phyloP scores from a whole-genome alignment of 2,113 vertebrate genomes.

The Erinaceus europaeus region DNA sequence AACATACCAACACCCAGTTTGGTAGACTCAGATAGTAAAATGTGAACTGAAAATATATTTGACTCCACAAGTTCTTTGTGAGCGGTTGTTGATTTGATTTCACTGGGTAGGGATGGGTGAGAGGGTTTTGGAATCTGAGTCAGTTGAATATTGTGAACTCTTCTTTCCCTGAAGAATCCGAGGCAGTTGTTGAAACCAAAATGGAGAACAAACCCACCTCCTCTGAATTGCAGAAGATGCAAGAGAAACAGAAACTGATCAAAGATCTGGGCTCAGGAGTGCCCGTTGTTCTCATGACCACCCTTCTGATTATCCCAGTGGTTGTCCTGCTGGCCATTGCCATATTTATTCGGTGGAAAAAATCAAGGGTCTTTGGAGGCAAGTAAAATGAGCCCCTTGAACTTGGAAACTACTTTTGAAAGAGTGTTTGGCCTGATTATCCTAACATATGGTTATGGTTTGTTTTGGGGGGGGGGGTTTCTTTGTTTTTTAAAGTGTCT shows the following conservation, averaged over 20 bases:
- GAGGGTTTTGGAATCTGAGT: slow-evolving; percentile 36
- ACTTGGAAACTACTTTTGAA: slow-evolving; percentile 50
- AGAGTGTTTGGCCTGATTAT: slow-evolving; percentile 44
- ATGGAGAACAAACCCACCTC: slow-evolving; percentile 82
- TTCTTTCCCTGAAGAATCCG: slow-evolving; percentile 86
- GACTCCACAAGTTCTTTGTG: slow-evolving; percentile 1
- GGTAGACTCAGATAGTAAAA: background rate
- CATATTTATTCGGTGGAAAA: slow-evolving; percentile 92
- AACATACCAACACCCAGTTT: background rate
- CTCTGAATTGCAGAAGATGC: slow-evolving; percentile 79
- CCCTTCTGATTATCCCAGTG: slow-evolving; percentile 91
- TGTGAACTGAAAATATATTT: background rate
- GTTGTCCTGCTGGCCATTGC: slow-evolving; percentile 87
- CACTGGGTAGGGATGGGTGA: background rate
- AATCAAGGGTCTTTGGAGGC: slow-evolving; percentile 87
- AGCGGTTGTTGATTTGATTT: slow-evolving; percentile 10
- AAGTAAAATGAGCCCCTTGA: slow-evolving; percentile 71
- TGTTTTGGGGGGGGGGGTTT: slow-evolving; percentile 19
- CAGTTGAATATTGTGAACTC: slow-evolving; percentile 74
- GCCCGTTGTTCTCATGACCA: slow-evolving; percentile 89
- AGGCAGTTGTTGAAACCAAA: slow-evolving; percentile 86
- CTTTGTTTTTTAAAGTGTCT: slow-evolving; percentile 24
- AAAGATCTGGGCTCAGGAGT: slow-evolving; percentile 79
- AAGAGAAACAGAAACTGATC: slow-evolving; percentile 79
- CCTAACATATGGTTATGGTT: slow-evolving; percentile 21